Evolutionary conservation across 2,797 vertebrate genomes (phyloP), one percentile per base, ranked within the genome.

Genomic region (Halcyon badia): DNA sequence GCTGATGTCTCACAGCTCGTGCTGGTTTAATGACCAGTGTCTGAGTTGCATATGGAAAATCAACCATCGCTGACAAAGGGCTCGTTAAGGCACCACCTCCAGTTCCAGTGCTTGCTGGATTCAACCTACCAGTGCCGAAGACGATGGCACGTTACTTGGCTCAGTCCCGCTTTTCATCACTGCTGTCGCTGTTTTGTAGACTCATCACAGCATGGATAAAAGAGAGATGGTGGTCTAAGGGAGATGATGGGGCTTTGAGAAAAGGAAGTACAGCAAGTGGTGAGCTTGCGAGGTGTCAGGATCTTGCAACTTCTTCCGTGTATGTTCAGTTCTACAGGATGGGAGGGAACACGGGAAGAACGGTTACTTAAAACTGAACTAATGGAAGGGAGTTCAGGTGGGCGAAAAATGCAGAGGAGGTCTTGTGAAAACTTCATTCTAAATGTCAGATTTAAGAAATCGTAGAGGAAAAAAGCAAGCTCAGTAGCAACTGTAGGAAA

Each of bases 51-150:
- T 9, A 2, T 30, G 49, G 66, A 46, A n/a, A 73, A 41, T 49
- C 28, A 33, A 5, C 28, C 28, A 2, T 22, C 31, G 68, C 72
- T 83, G 61, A 39, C 56, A 39, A 26, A 60, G 31, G 51, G 30
- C 57, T 76, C 10, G 0, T 37, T 30, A n/a, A 37, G 35, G 52
- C 37, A 35, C 15, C 7, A 2, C 42, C 22, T 35, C 41, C 42
- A 14, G 30, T 41, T 25, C 6, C 48, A 42, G 68, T 4, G 22
- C 41, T 86, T 26, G 31, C 52, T 44, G 42, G 41, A 46, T 39
- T 56, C 19, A 33, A 14, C 48, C 28, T 28, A 4, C 0, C 1
- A 11, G 48, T 17, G 25, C 2, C 0, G 12, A 9, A 21, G 41
- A 13, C 0, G 2, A 8, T 4, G 41, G 57, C 8, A 11, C 1